A percentile compares a stretch with the other conserved stretches of the same genome.
These are phyloP conservation scores for Stercorarius parasiticus DNA, from an alignment of 2,113 vertebrate genomes.

Conservation along the genomic window DNA sequence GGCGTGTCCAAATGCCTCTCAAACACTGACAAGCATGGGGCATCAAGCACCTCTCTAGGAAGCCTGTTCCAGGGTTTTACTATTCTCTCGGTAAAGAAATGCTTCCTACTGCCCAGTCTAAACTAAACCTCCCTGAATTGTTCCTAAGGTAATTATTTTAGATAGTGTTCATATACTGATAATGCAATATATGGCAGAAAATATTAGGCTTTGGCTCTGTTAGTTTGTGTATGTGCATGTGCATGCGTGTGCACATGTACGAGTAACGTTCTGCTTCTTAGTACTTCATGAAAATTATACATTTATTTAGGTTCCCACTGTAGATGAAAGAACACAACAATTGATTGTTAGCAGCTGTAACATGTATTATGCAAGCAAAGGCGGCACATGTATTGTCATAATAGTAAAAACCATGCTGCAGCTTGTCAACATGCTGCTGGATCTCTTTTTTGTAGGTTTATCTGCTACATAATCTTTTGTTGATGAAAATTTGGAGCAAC, in stretches of 20 bases:
- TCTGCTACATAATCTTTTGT: conserved; percentile 69
- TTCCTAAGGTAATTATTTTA: neutral
- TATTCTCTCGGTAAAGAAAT: neutral
- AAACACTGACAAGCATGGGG: neutral
- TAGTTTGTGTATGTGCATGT: neutral
- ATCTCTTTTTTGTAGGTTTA: conserved; percentile 69
- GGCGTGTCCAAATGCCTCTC: neutral
- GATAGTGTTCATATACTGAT: neutral
- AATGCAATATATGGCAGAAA: conserved; percentile 55
- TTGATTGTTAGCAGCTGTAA: conserved; percentile 80
- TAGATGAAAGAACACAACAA: conserved; percentile 52
- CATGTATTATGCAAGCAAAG: conserved; percentile 67
- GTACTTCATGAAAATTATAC: conserved; percentile 37
- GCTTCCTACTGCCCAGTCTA: neutral
- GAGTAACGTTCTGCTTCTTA: conserved; percentile 65
- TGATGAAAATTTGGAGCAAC: conserved; percentile 71
- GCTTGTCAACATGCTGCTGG: conserved; percentile 56
- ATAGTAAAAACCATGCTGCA: conserved; percentile 55
- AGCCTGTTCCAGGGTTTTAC: neutral
- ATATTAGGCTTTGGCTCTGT: conserved; percentile 55
- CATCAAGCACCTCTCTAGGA: neutral
- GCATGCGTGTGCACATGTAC: neutral
- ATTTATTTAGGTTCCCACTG: conserved; percentile 74
- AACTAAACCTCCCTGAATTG: neutral
- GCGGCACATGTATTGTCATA: conserved; percentile 62